These are phyloP conservation scores for Ophion slaviceki DNA, from an alignment of 2,888 invertebrate species.

Conservation along the genomic window DNA sequence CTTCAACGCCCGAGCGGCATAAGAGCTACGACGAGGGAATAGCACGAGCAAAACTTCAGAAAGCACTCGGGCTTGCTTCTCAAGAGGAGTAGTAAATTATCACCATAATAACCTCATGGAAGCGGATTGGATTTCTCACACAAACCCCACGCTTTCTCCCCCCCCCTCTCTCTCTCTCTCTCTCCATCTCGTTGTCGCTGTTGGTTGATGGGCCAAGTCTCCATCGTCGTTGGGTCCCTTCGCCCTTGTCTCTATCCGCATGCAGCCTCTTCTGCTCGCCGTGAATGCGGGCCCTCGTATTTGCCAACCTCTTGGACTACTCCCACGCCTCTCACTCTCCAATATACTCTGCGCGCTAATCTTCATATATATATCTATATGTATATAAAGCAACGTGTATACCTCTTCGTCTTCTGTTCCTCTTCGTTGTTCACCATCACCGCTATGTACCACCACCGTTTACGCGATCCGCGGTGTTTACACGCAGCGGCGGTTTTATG, in stretches of 20 bases:
- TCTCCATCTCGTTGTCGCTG: constrained; percentile 38
- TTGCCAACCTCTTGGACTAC: constrained; percentile 43
- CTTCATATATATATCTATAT: constrained; percentile 42
- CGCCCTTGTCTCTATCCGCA: constrained; percentile 58
- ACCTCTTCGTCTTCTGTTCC: constrained; percentile 57
- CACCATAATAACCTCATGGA: constrained; percentile 80
- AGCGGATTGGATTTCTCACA: constrained; percentile 81
- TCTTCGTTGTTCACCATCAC: constrained; percentile 54
- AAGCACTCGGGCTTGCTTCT: constrained; percentile 70
- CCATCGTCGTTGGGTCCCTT: constrained; percentile 45
- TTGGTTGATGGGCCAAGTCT: constrained; percentile 44
- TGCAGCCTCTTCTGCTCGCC: constrained; percentile 25
- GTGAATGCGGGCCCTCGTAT: constrained; percentile 47
- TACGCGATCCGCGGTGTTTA: constrained; percentile 78
- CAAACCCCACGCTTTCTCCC: constrained; percentile 66
- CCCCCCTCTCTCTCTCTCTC: constrained; percentile 48
- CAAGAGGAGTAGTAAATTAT: constrained; percentile 79
- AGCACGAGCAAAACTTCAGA: constrained; percentile 57
- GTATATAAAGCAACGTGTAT: constrained; percentile 20
- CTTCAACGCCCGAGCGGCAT: constrained; percentile 51
- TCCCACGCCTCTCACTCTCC: constrained; percentile 54
- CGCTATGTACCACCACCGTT: constrained; percentile 71
- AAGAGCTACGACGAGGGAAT: constrained; percentile 59
- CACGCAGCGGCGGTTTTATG: constrained; percentile 80
- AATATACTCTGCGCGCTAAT: constrained; percentile 22